Evolutionary conservation across 2,113 vertebrate species (phyloP).

Genomic region (Calyptommatus sinebrachiatus): DNA sequence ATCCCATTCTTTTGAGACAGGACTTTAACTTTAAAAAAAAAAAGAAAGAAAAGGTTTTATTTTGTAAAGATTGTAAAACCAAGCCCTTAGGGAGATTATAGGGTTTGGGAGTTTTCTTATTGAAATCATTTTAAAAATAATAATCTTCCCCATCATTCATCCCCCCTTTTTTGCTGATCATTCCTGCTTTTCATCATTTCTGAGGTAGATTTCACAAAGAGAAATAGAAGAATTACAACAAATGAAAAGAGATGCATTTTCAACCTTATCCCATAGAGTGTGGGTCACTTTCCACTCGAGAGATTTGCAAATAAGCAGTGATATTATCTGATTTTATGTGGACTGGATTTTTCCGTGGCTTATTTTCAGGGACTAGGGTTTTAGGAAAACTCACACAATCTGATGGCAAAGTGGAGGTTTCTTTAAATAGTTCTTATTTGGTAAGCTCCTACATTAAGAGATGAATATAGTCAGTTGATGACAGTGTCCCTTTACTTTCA

Average conservation of each 20-base stretch:
- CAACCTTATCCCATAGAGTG: background rate
- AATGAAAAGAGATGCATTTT: conserved; percentile 15
- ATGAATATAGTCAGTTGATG: background rate
- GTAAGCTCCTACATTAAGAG: background rate
- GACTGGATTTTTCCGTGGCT: conserved; percentile 3
- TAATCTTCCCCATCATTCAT: conserved; percentile 8
- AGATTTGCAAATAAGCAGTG: background rate
- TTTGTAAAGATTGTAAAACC: background rate
- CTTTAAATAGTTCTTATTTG: background rate
- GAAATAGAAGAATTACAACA: conserved; percentile 20
- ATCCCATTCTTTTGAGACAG: too few relatives aligned
- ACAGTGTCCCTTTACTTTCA: background rate
- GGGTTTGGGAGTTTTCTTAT: background rate
- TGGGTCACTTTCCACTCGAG: background rate
- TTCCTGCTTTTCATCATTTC: conserved; percentile 56
- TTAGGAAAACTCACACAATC: background rate
- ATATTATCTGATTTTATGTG: background rate
- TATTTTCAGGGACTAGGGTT: background rate
- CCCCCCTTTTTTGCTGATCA: conserved; percentile 42
- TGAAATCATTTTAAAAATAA: background rate
- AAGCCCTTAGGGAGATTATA: conserved; percentile 17
- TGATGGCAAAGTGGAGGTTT: background rate
- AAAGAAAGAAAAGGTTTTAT: too few relatives aligned
- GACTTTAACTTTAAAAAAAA: too few relatives aligned
- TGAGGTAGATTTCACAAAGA: conserved; percentile 73